A percentile compares a stretch with the other conserved stretches of the same genome.
phyloP scores from a whole-genome alignment of 37 sponge, comb jelly and placozoan species.

The Cliona cf. orientalis region DNA sequence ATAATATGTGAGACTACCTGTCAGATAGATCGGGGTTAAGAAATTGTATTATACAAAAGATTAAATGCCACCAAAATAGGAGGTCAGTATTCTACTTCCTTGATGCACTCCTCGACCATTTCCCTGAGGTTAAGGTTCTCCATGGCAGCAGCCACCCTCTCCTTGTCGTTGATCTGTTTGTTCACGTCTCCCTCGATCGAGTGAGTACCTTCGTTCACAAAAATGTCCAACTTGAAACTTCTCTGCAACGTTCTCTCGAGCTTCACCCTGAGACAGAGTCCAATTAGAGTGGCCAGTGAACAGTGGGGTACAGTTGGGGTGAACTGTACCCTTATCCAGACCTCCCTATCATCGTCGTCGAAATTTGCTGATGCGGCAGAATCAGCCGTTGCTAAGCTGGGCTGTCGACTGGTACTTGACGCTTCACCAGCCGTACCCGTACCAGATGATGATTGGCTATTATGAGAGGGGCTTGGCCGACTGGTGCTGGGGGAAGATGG shows the following conservation, averaged over 20 bases:
- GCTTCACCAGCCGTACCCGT: neutral
- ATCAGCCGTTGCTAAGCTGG: neutral
- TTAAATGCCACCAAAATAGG: no score
- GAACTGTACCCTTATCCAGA: constrained; percentile 71
- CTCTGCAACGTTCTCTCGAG: constrained; percentile 61
- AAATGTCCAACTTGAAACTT: constrained; percentile 72
- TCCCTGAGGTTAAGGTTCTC: constrained; percentile 82
- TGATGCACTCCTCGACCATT: constrained; percentile 89
- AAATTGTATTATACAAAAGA: no score
- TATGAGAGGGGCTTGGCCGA: neutral
- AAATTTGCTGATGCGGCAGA: constrained; percentile 1
- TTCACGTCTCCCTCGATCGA: constrained; percentile 84
- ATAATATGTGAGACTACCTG: no score
- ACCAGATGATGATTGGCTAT: neutral
- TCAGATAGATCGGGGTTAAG: no score
- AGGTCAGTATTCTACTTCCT: constrained; percentile 65
- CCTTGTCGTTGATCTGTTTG: constrained; percentile 97
- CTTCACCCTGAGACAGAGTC: constrained; percentile 81
- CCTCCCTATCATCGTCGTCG: constrained; percentile 27
- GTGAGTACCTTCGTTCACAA: constrained; percentile 73
- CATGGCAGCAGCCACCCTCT: constrained; percentile 92
- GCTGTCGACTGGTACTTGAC: neutral
- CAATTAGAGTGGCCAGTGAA: constrained; percentile 91
- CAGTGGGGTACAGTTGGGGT: constrained; percentile 95
- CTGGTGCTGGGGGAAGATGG: neutral